Evolutionary conservation across 2,797 vertebrate genomes (phyloP).

Genomic region (Chelon labrosus): DNA sequence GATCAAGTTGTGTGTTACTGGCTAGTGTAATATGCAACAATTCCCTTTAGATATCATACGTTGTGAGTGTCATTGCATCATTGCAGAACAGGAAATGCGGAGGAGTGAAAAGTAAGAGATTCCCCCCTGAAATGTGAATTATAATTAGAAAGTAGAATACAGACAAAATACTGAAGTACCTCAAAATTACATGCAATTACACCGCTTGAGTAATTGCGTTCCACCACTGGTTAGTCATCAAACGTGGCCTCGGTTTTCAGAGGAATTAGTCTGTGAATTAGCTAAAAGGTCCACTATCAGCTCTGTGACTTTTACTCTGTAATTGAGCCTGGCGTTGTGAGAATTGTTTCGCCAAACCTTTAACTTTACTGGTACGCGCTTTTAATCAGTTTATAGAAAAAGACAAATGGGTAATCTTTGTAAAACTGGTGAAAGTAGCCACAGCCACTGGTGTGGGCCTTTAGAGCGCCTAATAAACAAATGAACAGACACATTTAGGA

Average conservation of each 20-base stretch:
- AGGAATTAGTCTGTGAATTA: background rate
- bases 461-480: too few relatives aligned
- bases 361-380: background rate
- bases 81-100: too few relatives aligned
- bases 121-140: background rate
- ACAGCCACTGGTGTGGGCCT: too few relatives aligned
- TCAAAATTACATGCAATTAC: background rate
- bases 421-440: too few relatives aligned
- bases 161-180: background rate
- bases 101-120: background rate
- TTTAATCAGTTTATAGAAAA: too few relatives aligned
- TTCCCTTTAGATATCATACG: too few relatives aligned
- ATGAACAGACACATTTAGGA: background rate
- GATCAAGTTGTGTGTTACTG: too few relatives aligned
- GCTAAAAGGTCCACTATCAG: slow-evolving; percentile 13
- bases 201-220: background rate
- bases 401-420: slow-evolving; percentile 2
- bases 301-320: slow-evolving; percentile 9
- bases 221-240: background rate
- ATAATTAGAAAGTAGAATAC: background rate
- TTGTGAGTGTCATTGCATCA: too few relatives aligned
- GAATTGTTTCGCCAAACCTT: slow-evolving; percentile 18
- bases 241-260: slow-evolving; percentile 2
- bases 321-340: slow-evolving; percentile 25
- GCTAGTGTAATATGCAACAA: too few relatives aligned